Evolutionary conservation across 2,888 invertebrate species (phyloP).

Genomic region (Allacma fusca): DNA sequence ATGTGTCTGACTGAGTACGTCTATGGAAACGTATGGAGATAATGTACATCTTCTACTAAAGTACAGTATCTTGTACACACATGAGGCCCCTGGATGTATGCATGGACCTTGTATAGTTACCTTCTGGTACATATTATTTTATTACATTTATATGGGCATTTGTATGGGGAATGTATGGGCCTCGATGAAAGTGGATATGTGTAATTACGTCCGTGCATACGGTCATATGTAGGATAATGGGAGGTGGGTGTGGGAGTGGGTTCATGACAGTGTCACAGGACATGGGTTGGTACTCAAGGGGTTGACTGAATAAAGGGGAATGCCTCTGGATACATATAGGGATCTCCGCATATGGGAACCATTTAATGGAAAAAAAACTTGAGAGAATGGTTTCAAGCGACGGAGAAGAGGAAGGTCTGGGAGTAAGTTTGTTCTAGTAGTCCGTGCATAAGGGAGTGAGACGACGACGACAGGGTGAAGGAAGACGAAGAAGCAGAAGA

Average conservation of each 20-base stretch:
- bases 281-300: neutral
- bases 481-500: conserved; percentile 27
- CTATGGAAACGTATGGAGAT: no score
- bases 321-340: neutral
- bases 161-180: no score
- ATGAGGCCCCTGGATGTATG: no score
- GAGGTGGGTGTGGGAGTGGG: neutral
- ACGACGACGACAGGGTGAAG: conserved; percentile 17
- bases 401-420: neutral
- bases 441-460: neutral
- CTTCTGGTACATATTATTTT: no score
- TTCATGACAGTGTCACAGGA: conserved; percentile 4
- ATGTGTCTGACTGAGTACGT: no score
- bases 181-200: no score
- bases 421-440: no score
- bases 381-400: neutral
- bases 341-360: conserved; percentile 1
- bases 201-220: no score
- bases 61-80: no score
- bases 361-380: conserved; percentile 18
- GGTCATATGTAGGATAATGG: neutral
- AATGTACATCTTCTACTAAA: no score
- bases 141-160: no score
- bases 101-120: no score
- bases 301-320: conserved; percentile 1